A percentile compares a stretch with the other conserved stretches of the same genome.
Conservation (phyloP, 2,113 vertebrate genomes). For the Gyps fulvus region DNA sequence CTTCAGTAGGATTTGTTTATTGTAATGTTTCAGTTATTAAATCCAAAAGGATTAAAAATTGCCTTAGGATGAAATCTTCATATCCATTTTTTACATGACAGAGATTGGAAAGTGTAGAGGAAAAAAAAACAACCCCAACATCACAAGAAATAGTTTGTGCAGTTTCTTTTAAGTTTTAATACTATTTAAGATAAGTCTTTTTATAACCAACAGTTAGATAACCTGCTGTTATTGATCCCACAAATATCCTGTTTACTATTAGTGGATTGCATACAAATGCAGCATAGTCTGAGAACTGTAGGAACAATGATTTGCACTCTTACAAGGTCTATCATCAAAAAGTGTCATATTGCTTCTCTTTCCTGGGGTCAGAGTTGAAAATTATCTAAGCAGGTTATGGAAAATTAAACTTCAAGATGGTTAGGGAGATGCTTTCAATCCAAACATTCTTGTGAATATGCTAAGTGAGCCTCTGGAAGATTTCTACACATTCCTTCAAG, state of each 20-base stretch:
- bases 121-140: not conserved
- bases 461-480: not conserved
- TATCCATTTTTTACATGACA: not conserved
- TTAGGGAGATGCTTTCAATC: not conserved
- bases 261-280: not conserved
- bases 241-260: not conserved
- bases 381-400: not conserved
- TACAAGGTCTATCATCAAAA: not conserved
- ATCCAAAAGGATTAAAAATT: not conserved
- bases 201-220: not conserved
- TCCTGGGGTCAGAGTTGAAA: not conserved
- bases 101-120: not conserved
- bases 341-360: not conserved
- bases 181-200: not conserved
- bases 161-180: not conserved
- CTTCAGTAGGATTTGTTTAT: not conserved
- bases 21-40: not conserved
- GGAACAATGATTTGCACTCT: not conserved
- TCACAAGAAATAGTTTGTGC: not conserved
- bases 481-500: not conserved
- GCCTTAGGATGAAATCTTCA: not conserved
- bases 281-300: not conserved
- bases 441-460: not conserved
- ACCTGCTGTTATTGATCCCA: not conserved
- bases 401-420: not conserved